These are phyloP conservation scores for Aromia moschata DNA, from an alignment of 2,888 invertebrate species.

Conservation along the genomic window DNA sequence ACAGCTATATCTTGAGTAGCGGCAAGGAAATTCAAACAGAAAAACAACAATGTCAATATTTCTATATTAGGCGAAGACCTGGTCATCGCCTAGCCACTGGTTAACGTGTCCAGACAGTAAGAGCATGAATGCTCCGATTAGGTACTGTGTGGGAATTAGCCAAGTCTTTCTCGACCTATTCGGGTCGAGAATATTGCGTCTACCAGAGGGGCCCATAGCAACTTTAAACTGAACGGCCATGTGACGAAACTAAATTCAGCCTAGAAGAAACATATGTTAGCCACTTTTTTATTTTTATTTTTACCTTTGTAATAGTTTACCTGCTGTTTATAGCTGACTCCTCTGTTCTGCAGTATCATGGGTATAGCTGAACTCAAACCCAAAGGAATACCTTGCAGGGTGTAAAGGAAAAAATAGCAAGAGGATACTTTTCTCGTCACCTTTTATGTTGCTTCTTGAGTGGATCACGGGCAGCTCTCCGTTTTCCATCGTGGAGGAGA, in stretches of 20 bases:
- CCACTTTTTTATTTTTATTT: not conserved
- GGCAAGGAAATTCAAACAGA: slow-evolving; percentile 92
- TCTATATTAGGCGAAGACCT: slow-evolving; percentile 73
- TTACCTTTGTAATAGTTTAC: slow-evolving; percentile 55
- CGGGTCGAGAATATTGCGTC: slow-evolving; percentile 86
- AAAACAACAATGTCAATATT: slow-evolving; percentile 85
- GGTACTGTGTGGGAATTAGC: slow-evolving; percentile 93
- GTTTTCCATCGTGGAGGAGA: slow-evolving; percentile 50
- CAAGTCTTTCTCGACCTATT: slow-evolving; percentile 95
- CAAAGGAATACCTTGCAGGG: slow-evolving; percentile 94
- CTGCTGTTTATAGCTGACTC: slow-evolving; percentile 94
- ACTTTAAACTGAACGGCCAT: slow-evolving; percentile 93
- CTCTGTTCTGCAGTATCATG: slow-evolving; percentile 91
- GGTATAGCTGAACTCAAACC: slow-evolving; percentile 95
- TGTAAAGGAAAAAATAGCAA: slow-evolving; percentile 91
- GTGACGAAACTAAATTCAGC: slow-evolving; percentile 92
- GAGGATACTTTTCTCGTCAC: slow-evolving; percentile 83
- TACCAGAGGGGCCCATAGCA: slow-evolving; percentile 98
- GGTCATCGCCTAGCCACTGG: slow-evolving; percentile 78
- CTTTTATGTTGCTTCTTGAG: slow-evolving; percentile 64
- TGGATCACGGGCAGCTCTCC: slow-evolving; percentile 43
- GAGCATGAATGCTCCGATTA: slow-evolving; percentile 91
- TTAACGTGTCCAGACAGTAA: slow-evolving; percentile 73
- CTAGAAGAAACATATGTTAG: slow-evolving; percentile 60
- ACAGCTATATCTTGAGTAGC: slow-evolving; percentile 99